A percentile compares a stretch with the other conserved stretches of the same genome.
These are phyloP conservation scores for Monopterus albus DNA, from an alignment of 2,113 vertebrate species.

Conservation along the genomic window DNA sequence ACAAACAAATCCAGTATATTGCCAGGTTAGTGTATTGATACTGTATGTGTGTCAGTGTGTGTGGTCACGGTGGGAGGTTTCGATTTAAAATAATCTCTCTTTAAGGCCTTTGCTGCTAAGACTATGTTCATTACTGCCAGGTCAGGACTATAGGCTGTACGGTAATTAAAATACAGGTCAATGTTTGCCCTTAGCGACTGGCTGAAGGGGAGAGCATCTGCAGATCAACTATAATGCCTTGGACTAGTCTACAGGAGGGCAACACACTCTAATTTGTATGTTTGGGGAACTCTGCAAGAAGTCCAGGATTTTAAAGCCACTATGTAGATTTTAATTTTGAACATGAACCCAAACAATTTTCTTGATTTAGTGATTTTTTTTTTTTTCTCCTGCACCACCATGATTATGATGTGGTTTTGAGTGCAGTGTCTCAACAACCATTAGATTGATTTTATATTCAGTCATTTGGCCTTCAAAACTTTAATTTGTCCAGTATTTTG, in stretches of 20 bases:
- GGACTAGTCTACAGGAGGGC: neutral
- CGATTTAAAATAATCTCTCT: neutral
- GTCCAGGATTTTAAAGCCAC: too few species aligned
- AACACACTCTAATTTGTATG: conserved; percentile 9
- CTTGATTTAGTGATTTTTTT: too few species aligned
- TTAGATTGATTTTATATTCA: too few species aligned
- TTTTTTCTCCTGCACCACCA: too few species aligned
- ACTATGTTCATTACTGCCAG: too few species aligned
- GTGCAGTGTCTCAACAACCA: too few species aligned
- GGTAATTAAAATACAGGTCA: conserved; percentile 40
- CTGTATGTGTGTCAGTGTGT: neutral
- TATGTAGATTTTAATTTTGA: too few species aligned
- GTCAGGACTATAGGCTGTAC: conserved; percentile 28
- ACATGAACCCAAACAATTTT: too few species aligned
- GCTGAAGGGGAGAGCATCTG: conserved; percentile 53
- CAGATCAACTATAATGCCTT: conserved; percentile 46
- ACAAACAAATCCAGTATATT: neutral
- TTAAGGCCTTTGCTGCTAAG: too few species aligned
- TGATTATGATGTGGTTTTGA: too few species aligned
- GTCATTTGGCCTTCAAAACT: too few species aligned
- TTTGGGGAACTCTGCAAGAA: conserved; percentile 14
- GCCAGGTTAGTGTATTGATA: neutral
- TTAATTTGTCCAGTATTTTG: too few species aligned
- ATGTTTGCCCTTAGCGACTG: conserved; percentile 48
- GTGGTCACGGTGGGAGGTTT: conserved; percentile 5